Evolutionary conservation across 2,888 invertebrate genomes (phyloP), one percentile per base, ranked within the genome.

Genomic region (Pheosia tremula): DNA sequence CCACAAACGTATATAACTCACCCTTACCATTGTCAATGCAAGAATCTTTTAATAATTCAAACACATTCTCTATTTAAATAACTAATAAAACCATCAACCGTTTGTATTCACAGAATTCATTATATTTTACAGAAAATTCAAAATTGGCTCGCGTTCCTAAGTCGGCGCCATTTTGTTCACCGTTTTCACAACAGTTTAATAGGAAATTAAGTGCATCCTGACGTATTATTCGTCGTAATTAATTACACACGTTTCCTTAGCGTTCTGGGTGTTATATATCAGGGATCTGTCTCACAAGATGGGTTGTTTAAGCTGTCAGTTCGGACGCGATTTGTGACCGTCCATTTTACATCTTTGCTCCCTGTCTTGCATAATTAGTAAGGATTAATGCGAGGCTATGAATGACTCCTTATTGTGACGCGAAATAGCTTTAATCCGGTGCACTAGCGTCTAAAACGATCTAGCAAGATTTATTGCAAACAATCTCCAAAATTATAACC

Each of bases 281-380:
- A 93, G 87, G 81, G 87, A 85, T 88, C 88, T 90, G 92, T 93
- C 92, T 80, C 88, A 75, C 83, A 83, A 84, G 91, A 91, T 90
- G 89, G 90, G 85, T 87, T 89, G 91, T 91, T 92, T 88, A 88
- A 87, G 81, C 88, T 91, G 93, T 93, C 93, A 90, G 84, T 87
- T 87, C 74, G 87, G 85, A 85, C 86, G 86, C 87, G 87, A 93
- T 93, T 93, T 93, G 93, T 92, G 91, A 82, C 82, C 89, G 84
- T 82, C 86, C 89, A 90, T 91, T 89, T 90, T 90, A 87, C 88
- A 90, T 90, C 90, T 90, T 89, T 87, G 87, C 90, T 89, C 86
- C 86, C 80, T 86, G 88, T 87, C 89, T 90, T 90, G 89, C 88
- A 89, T 92, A 92, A 93, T 93, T 93, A 93, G 91, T 87, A 81